phyloP scores from a whole-genome alignment of 2,797 vertebrate genomes.

The Hippopotamyrus pictus region DNA sequence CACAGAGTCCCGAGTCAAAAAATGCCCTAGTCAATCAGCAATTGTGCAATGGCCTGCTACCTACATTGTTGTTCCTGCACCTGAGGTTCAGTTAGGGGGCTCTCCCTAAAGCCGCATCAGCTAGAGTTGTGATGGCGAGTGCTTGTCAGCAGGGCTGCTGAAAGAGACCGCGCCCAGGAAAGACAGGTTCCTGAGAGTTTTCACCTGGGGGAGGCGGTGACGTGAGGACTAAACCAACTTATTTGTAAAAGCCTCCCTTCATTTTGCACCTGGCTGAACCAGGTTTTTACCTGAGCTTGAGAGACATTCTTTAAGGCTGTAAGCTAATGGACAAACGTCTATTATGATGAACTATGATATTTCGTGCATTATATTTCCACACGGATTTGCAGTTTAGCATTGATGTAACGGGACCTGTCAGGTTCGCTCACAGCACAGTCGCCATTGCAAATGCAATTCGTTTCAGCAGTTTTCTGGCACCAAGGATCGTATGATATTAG shows the following conservation, averaged over 20 bases:
- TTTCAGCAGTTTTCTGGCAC: slow-evolving; percentile 15
- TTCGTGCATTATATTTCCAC: background rate
- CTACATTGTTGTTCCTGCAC: background rate
- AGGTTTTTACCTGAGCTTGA: background rate
- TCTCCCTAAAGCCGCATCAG: background rate
- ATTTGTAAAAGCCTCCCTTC: background rate
- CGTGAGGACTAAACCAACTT: background rate
- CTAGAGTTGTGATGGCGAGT: background rate
- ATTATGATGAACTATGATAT: background rate
- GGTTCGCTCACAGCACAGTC: background rate
- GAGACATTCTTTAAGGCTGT: background rate
- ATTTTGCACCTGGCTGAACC: background rate
- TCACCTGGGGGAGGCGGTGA: background rate
- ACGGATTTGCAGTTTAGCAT: background rate
- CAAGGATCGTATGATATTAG: background rate
- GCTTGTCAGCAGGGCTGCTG: background rate
- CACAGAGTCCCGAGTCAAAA: background rate
- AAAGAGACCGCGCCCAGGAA: background rate
- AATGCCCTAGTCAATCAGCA: background rate
- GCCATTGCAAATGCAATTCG: slow-evolving; percentile 37
- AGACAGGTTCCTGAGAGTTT: background rate
- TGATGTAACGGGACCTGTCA: background rate
- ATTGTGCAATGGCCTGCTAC: background rate
- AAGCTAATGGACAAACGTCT: background rate
- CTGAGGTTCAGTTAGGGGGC: background rate